These are phyloP conservation scores for Spongilla lacustris DNA, from an alignment of 37 sponge, comb jelly and placozoan species.

Conservation along the genomic window DNA sequence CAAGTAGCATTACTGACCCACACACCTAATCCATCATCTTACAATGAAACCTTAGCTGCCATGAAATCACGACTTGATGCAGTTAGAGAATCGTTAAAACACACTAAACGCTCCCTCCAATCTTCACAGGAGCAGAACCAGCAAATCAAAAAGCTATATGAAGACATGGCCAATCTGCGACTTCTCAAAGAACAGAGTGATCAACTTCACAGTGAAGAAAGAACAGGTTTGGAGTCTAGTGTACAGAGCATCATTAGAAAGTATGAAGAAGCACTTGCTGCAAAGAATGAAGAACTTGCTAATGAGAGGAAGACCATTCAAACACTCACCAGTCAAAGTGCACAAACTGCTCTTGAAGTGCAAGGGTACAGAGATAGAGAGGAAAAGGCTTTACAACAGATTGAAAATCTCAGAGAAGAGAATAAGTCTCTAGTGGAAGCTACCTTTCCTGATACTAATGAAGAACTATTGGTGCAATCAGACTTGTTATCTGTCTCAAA, in stretches of 20 bases:
- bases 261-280: background rate
- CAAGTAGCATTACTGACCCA: background rate
- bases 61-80: constrained; percentile 62
- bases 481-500: background rate
- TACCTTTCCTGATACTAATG: too few relatives aligned
- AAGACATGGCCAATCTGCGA: too few relatives aligned
- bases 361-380: background rate
- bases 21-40: background rate
- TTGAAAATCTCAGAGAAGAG: constrained; percentile 4
- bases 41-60: constrained; percentile 27
- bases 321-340: background rate
- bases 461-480: background rate
- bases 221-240: too few relatives aligned
- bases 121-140: background rate
- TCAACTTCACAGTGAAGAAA: too few relatives aligned
- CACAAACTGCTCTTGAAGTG: background rate
- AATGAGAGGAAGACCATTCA: background rate
- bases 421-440: background rate
- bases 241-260: background rate
- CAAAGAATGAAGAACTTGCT: background rate
- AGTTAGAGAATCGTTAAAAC: constrained; percentile 4
- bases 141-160: too few relatives aligned
- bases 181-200: too few relatives aligned
- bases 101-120: background rate
- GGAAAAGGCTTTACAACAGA: background rate